phyloP scores from a whole-genome alignment of 1,140 invertebrate species.

The Pseudomyrmex gracilis region DNA sequence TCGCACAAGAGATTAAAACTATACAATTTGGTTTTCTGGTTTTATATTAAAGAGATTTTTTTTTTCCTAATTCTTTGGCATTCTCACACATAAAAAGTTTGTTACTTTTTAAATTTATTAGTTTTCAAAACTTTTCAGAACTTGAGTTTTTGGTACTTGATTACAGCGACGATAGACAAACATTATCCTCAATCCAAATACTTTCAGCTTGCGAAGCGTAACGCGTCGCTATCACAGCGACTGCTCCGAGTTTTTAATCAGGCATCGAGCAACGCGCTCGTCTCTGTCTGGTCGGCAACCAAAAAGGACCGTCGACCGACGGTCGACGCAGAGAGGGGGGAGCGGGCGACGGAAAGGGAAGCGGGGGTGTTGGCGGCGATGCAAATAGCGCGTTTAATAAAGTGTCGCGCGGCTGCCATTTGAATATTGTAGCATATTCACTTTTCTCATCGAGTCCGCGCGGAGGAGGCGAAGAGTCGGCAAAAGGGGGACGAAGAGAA shows the following conservation, averaged over 20 bases:
- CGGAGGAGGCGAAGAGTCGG: slow-evolving; percentile 52
- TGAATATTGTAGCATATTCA: slow-evolving; percentile 85
- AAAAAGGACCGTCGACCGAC: slow-evolving; percentile 56
- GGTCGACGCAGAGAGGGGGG: slow-evolving; percentile 58
- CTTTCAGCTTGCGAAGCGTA: slow-evolving; percentile 35
- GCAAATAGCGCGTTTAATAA: slow-evolving; percentile 84
- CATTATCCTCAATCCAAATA: slow-evolving; percentile 17
- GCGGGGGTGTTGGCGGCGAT: slow-evolving; percentile 65
- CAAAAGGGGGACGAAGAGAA: slow-evolving; percentile 42
- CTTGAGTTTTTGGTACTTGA: slow-evolving; percentile 1
- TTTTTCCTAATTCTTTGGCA: not conserved
- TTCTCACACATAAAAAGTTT: not conserved
- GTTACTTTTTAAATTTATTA: slow-evolving; percentile 1
- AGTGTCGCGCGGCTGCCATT: slow-evolving; percentile 81
- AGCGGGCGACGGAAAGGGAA: slow-evolving; percentile 63
- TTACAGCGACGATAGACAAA: slow-evolving; percentile 27
- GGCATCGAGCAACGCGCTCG: slow-evolving; percentile 52
- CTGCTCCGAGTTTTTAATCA: slow-evolving; percentile 69
- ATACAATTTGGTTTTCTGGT: no score
- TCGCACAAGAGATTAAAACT: no score
- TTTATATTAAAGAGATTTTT: no score
- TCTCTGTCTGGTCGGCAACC: slow-evolving; percentile 53
- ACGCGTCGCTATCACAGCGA: slow-evolving; percentile 40
- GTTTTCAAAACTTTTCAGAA: not conserved
- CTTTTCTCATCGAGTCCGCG: slow-evolving; percentile 79